Evolutionary conservation across 2,113 vertebrate genomes (phyloP).

Genomic region (Gasterosteus aculeatus): DNA sequence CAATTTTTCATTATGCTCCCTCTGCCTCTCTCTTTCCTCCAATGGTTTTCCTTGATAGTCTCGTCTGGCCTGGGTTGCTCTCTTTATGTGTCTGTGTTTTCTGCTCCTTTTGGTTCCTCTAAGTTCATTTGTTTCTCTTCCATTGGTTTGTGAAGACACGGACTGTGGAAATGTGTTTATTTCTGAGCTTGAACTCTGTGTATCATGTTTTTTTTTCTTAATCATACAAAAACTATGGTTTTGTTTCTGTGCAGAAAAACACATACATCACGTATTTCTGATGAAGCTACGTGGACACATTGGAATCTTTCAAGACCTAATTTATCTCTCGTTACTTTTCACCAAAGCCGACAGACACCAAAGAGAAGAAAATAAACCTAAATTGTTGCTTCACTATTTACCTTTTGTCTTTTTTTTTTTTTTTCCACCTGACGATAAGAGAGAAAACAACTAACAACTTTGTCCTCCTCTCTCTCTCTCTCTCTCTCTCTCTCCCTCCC

Average conservation of each 20-base stretch:
- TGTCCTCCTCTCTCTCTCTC: slow-evolving; percentile 50
- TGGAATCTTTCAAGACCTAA: slow-evolving; percentile 33
- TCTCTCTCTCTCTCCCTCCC: slow-evolving; percentile 8
- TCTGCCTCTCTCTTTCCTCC: slow-evolving; percentile 61
- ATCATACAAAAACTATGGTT: background rate
- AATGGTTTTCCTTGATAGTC: slow-evolving; percentile 70
- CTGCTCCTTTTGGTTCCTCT: background rate
- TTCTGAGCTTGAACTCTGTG: background rate
- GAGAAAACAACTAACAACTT: slow-evolving; percentile 78
- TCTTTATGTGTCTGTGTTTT: slow-evolving; percentile 41
- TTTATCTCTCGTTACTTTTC: slow-evolving; percentile 21
- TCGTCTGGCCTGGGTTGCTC: slow-evolving; percentile 60
- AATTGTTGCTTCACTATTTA: slow-evolving; percentile 20
- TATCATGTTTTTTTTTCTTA: background rate
- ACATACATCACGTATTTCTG: slow-evolving; percentile 57
- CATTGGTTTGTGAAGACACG: background rate
- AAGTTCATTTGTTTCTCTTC: slow-evolving; percentile 13
- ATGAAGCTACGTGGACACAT: slow-evolving; percentile 47
- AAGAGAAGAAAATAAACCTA: background rate
- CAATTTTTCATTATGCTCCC: slow-evolving; percentile 72
- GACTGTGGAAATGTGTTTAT: background rate
- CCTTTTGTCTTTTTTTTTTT: slow-evolving; percentile 35
- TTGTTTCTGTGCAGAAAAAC: slow-evolving; percentile 30
- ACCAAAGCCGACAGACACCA: background rate
- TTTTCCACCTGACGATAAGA: slow-evolving; percentile 21